These are phyloP conservation scores for Premnoplex brunnescens DNA, from an alignment of 2,797 vertebrate genomes.

Conservation along the genomic window DNA sequence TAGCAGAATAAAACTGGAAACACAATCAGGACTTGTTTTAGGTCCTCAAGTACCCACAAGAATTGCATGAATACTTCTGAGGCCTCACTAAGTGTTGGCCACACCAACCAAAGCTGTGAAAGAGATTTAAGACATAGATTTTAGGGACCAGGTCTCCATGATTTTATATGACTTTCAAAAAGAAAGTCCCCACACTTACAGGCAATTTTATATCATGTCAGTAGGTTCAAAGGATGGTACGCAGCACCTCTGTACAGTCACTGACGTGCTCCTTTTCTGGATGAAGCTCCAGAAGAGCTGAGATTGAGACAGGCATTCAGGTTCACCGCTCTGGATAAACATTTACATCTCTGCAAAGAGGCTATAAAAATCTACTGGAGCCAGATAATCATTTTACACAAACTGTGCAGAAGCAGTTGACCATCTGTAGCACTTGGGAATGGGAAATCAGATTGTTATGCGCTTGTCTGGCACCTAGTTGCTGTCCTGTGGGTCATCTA, in stretches of 20 bases:
- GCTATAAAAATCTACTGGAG: neutral
- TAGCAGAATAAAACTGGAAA: neutral
- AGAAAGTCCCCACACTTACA: neutral
- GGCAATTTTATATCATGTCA: neutral
- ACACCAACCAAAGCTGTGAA: neutral
- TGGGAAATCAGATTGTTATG: fast-evolving
- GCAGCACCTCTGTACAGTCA: neutral
- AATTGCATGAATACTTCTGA: neutral
- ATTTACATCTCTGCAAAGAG: neutral
- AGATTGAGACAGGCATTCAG: neutral
- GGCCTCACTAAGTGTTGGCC: neutral
- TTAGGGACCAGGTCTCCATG: neutral
- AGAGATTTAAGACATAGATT: neutral
- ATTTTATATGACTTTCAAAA: neutral
- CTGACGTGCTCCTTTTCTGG: neutral
- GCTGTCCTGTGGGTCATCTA: neutral
- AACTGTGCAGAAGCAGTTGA: neutral
- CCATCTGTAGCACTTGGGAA: neutral
- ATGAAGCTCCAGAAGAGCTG: neutral
- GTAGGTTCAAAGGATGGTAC: neutral
- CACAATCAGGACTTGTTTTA: neutral
- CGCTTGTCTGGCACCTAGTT: neutral
- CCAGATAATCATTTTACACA: neutral
- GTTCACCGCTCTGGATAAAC: neutral
- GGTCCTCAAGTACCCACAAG: neutral